Conservation (phyloP, 2,113 vertebrate species). For the Orycteropus afer region DNA sequence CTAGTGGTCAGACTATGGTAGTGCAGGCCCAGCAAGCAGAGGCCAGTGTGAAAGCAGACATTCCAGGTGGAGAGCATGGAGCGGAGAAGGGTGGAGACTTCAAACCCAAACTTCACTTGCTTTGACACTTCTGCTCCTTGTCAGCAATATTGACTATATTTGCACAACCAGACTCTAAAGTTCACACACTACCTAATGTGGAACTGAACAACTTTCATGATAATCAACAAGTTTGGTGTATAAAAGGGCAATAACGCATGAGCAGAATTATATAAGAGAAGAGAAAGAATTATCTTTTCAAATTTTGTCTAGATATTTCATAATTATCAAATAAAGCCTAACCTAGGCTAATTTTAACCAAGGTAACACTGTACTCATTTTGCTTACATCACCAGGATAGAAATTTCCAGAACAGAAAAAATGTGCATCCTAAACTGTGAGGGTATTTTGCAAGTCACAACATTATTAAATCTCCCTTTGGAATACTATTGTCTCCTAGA, state of each 20-base stretch:
- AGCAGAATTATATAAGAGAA: not conserved
- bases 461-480: slow-evolving; percentile 61
- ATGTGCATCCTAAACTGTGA: not conserved
- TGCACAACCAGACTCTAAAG: not conserved
- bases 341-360: slow-evolving; percentile 36
- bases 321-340: slow-evolving; percentile 16
- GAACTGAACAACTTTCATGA: not conserved
- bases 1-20: not conserved
- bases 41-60: not conserved
- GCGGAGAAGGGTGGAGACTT: accelerated
- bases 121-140: not conserved
- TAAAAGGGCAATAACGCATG: not conserved
- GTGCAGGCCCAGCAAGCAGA: not conserved
- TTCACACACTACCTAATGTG: not conserved
- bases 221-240: not conserved
- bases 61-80: not conserved
- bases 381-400: slow-evolving; percentile 12
- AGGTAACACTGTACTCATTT: not conserved
- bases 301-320: not conserved
- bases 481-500: slow-evolving; percentile 42
- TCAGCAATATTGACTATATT: not conserved
- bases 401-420: slow-evolving; percentile 35
- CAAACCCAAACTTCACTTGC: not conserved
- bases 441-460: slow-evolving; percentile 28
- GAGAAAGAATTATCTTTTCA: not conserved